These are phyloP conservation scores for Triops cancriformis DNA, from an alignment of 1,140 invertebrate species.

Conservation along the genomic window DNA sequence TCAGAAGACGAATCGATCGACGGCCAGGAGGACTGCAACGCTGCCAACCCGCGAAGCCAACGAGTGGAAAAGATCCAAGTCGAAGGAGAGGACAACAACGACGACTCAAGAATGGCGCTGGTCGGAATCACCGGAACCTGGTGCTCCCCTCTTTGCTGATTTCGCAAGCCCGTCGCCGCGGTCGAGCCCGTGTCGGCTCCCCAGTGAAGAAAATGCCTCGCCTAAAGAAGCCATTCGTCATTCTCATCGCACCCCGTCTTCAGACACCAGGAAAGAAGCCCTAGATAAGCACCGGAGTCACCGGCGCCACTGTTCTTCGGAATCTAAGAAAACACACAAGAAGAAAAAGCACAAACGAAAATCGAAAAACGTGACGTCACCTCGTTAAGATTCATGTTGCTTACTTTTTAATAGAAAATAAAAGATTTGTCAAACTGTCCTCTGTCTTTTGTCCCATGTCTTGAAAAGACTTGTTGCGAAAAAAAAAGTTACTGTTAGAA, in stretches of 20 bases:
- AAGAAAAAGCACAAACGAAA: neutral
- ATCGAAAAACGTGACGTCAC: neutral
- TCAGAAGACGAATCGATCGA: neutral
- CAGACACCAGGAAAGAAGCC: conserved; percentile 3
- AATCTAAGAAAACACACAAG: neutral
- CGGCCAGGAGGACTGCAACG: neutral
- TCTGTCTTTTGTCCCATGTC: neutral
- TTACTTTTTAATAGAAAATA: neutral
- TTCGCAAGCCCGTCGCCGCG: neutral
- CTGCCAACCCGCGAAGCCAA: neutral
- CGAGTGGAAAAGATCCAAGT: neutral
- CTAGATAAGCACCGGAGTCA: neutral
- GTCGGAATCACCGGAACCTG: conserved; percentile 21
- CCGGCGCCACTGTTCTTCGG: neutral
- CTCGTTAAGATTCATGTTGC: neutral
- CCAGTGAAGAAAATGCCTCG: neutral
- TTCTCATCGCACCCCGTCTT: neutral
- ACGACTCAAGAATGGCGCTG: conserved; percentile 14
- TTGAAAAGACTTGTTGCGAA: neutral
- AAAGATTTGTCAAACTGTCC: neutral
- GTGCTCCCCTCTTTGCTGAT: neutral
- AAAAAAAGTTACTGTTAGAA: neutral
- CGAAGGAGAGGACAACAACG: neutral
- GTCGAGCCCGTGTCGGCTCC: neutral
- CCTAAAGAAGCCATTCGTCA: conserved; percentile 10